phyloP scores from a whole-genome alignment of 1,140 invertebrate species.

The Pachyrhynchus sulphureomaculatus region DNA sequence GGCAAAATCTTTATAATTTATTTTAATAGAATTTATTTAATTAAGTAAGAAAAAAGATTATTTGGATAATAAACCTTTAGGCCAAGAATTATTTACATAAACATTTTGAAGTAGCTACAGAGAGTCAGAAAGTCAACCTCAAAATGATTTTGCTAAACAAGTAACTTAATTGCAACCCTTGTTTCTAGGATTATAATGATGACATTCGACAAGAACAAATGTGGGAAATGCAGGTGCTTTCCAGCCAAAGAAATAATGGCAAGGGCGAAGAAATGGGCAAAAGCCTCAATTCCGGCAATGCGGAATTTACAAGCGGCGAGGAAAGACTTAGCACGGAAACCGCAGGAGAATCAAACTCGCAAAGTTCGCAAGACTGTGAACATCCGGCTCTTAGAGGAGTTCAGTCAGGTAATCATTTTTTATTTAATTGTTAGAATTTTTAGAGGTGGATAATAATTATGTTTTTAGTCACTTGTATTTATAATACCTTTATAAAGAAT shows the following conservation, averaged over 20 bases:
- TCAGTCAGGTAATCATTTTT: conserved; percentile 57
- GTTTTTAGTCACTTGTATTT: no score
- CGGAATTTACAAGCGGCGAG: conserved; percentile 21
- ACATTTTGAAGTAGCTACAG: no score
- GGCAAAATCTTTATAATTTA: no score
- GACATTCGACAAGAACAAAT: conserved; percentile 84
- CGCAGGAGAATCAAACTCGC: conserved; percentile 46
- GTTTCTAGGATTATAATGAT: conserved; percentile 71
- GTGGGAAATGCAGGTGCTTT: conserved; percentile 72
- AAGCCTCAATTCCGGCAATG: not conserved
- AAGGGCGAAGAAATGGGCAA: conserved; percentile 44
- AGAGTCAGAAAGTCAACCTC: no score
- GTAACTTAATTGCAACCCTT: no score
- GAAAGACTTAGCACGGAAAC: conserved; percentile 40
- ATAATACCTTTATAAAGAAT: no score
- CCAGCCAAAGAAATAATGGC: conserved; percentile 45
- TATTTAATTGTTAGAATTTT: not conserved
- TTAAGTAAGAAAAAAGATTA: no score
- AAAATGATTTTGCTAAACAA: no score
- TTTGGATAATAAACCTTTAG: no score
- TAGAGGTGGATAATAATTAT: no score
- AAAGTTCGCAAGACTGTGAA: conserved; percentile 51
- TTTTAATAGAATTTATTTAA: no score
- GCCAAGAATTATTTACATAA: no score
- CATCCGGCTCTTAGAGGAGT: conserved; percentile 50